Evolutionary conservation across 2,888 invertebrate genomes (phyloP).

Genomic region (Nephrotoma appendiculata): DNA sequence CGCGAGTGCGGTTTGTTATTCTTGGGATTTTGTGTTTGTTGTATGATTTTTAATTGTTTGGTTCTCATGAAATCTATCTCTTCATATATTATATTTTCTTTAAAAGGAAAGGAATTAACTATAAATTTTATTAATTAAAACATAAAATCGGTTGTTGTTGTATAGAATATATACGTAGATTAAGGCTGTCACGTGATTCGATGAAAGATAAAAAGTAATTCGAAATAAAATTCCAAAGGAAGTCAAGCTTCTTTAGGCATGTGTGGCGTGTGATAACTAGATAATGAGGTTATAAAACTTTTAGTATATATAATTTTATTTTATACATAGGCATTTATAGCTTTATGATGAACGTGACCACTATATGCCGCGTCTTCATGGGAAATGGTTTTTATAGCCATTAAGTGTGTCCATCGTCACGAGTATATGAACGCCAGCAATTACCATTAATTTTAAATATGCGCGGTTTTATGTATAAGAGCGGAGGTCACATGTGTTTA

Average conservation of each 20-base stretch:
- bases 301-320: not conserved
- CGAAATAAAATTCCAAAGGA: not conserved
- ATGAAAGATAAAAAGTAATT: not conserved
- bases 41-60: not conserved
- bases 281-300: not conserved
- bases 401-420: not conserved
- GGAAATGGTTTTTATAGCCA: not conserved
- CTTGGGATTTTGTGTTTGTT: not conserved
- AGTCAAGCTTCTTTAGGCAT: not conserved
- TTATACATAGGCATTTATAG: not conserved
- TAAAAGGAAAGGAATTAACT: not conserved
- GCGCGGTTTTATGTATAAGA: not conserved
- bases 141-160: not conserved
- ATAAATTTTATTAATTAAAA: not conserved
- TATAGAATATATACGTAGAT: not conserved
- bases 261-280: not conserved
- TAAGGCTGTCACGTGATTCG: not conserved
- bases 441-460: not conserved
- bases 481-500: not conserved
- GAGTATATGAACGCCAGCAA: not conserved
- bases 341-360: not conserved
- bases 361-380: not conserved
- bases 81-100: not conserved
- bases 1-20: not conserved
- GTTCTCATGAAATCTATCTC: not conserved